These are phyloP conservation scores for Xenopus petersii DNA, from an alignment of 2,797 vertebrate species.

Conservation along the genomic window DNA sequence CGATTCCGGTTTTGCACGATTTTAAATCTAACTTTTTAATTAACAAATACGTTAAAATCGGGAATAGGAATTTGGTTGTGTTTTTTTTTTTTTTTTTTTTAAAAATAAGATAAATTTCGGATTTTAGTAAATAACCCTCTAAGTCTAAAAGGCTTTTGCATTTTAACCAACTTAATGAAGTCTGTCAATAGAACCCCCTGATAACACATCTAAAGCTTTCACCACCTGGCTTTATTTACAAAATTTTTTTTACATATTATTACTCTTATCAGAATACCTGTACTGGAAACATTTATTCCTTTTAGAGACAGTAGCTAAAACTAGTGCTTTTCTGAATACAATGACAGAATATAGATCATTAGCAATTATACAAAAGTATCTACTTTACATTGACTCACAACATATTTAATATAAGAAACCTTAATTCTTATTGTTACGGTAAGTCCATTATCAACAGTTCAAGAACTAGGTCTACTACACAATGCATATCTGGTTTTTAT, in stretches of 20 bases:
- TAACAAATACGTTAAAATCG: too few species aligned
- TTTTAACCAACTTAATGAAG: background rate
- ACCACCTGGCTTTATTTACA: constrained; percentile 10
- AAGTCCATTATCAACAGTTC: constrained; percentile 23
- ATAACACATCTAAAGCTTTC: constrained; percentile 2
- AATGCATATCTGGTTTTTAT: constrained; percentile 18
- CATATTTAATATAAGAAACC: constrained; percentile 28
- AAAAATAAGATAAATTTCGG: too few species aligned
- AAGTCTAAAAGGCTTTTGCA: too few species aligned
- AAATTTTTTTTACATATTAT: constrained; percentile 32
- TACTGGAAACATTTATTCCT: constrained; percentile 19
- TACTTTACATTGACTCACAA: constrained; percentile 33
- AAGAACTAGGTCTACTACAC: constrained; percentile 28
- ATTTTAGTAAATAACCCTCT: too few species aligned
- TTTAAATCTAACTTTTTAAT: too few species aligned
- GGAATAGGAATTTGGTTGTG: too few species aligned
- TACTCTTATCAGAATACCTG: constrained; percentile 32
- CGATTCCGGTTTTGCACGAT: too few species aligned
- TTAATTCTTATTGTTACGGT: constrained; percentile 24
- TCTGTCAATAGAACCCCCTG: background rate
- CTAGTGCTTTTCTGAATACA: constrained; percentile 14
- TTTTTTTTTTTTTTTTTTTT: too few species aligned
- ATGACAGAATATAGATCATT: constrained; percentile 7
- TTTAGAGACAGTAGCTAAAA: constrained; percentile 21
- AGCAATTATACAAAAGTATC: constrained; percentile 39